These are phyloP conservation scores for Proisotoma minuta DNA, from an alignment of 2,888 invertebrate genomes.

Conservation along the genomic window DNA sequence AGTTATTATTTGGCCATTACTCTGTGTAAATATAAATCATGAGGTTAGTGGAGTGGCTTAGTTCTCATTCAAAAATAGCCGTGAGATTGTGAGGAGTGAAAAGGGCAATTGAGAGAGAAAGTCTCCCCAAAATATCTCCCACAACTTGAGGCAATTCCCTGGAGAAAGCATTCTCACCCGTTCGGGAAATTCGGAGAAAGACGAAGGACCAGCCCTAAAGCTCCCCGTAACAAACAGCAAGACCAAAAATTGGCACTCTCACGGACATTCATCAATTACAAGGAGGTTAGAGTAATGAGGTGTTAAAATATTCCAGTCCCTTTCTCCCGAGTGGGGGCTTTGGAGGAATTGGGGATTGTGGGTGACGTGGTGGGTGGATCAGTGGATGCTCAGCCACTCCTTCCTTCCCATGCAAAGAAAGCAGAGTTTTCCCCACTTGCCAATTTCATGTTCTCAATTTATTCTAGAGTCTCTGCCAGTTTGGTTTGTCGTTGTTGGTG, in stretches of 20 bases:
- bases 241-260: background rate
- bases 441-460: conserved; percentile 13
- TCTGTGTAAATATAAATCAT: too few species aligned
- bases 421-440: conserved; percentile 8
- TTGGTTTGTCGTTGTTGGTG: background rate
- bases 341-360: too few species aligned
- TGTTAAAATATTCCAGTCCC: too few species aligned
- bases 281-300: too few species aligned
- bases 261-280: background rate
- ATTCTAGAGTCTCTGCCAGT: conserved; percentile 3
- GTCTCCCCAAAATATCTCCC: conserved; percentile 2
- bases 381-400: conserved; percentile 5
- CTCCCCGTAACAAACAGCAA: background rate
- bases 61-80: background rate
- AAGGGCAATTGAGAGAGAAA: background rate
- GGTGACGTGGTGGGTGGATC: background rate
- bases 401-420: background rate
- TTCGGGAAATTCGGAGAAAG: conserved; percentile 1
- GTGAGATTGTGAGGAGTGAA: background rate
- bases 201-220: conserved; percentile 12
- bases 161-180: background rate
- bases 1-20: too few species aligned
- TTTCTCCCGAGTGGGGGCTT: too few species aligned
- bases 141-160: conserved; percentile 2
- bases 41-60: too few species aligned